Percentiles rank a stretch among this genome's conserved stretches.
Evolutionary conservation across 2,888 invertebrate species (phyloP).

Genomic region (Philhelius pedissequus): DNA sequence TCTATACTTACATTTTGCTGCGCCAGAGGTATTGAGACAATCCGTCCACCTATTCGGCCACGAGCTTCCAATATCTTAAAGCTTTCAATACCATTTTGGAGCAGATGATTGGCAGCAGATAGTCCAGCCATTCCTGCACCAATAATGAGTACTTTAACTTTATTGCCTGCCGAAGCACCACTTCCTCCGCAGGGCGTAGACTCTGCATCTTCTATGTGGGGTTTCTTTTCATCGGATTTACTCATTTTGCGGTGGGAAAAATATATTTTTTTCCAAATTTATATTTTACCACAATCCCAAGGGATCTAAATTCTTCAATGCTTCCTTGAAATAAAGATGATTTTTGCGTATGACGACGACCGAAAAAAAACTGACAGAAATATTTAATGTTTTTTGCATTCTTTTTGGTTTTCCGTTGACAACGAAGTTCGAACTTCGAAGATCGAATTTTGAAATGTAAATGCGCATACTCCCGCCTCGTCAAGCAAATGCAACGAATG

Average conservation of each 20-base stretch:
- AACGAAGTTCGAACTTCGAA: neutral
- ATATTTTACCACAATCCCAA: neutral
- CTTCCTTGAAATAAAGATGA: neutral
- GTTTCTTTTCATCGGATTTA: constrained; percentile 71
- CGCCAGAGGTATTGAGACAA: constrained; percentile 86
- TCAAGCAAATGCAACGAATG: too few relatives aligned
- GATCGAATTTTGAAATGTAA: neutral
- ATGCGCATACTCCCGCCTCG: constrained; percentile 25
- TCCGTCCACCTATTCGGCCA: constrained; percentile 89
- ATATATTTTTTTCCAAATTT: neutral
- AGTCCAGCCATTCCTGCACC: constrained; percentile 91
- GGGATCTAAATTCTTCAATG: neutral
- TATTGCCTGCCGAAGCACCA: constrained; percentile 70
- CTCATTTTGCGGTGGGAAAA: constrained; percentile 20
- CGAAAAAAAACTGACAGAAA: constrained; percentile 28
- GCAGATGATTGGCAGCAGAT: constrained; percentile 89
- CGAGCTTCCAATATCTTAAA: constrained; percentile 90
- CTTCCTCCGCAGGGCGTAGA: constrained; percentile 72
- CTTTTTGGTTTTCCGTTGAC: neutral
- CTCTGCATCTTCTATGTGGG: constrained; percentile 41
- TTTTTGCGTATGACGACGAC: neutral
- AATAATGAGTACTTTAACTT: constrained; percentile 88
- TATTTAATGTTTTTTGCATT: neutral
- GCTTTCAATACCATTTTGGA: constrained; percentile 88
- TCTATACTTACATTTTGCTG: constrained; percentile 78